Conservation (phyloP, 1,140 invertebrate genomes). For the Zeugodacus cucurbitae region DNA sequence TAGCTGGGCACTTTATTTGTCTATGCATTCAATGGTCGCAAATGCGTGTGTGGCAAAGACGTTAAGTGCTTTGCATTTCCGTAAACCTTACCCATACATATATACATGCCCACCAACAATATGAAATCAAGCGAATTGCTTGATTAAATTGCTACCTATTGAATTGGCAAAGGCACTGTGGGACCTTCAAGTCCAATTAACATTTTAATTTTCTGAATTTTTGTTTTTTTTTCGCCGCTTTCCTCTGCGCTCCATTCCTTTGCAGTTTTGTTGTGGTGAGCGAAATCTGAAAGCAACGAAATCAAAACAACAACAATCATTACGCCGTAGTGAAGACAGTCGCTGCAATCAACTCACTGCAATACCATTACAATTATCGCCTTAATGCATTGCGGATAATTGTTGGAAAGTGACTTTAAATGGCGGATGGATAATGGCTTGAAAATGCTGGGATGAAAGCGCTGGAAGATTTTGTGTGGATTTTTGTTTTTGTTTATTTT, state of each 20-base stretch:
- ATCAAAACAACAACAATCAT: background rate
- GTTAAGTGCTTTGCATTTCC: background rate
- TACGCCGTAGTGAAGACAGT: background rate
- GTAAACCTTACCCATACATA: background rate
- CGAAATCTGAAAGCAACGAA: background rate
- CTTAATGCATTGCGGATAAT: slow-evolving; percentile 28
- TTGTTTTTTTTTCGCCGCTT: background rate
- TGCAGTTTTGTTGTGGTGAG: background rate
- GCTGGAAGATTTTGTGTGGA: background rate
- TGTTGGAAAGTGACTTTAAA: slow-evolving; percentile 24
- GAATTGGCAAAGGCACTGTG: background rate
- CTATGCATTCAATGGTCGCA: too few species aligned
- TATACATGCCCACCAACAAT: background rate
- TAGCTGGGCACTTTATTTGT: too few species aligned
- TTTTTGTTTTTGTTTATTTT: too few species aligned
- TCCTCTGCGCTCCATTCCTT: background rate
- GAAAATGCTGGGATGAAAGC: background rate
- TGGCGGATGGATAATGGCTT: background rate
- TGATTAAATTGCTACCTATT: slow-evolving; percentile 26
- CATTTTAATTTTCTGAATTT: slow-evolving; percentile 23
- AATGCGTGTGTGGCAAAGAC: too few species aligned
- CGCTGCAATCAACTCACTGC: background rate
- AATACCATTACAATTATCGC: slow-evolving; percentile 28
- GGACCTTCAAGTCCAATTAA: slow-evolving; percentile 32
- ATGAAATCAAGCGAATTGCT: background rate